Base-by-base conservation (phyloP, 2,888 invertebrate species). In the Epiblema foenella region DNA sequence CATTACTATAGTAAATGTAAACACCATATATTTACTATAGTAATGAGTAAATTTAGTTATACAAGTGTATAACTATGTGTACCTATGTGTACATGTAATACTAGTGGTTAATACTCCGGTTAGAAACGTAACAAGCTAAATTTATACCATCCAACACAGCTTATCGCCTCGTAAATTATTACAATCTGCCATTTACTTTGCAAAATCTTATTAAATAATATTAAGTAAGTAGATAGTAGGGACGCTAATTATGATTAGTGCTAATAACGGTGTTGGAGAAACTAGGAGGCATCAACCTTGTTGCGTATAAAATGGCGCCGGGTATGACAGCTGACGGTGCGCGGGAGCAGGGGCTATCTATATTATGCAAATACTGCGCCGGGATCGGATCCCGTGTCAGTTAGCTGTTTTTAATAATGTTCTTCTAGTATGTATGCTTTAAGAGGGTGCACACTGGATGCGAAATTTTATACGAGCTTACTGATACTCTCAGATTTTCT, bases 261-360 rank as follows among this genome's bases (percentile, higher is more conserved):
- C 75, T 80, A 80, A 80, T 83, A 83, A 82, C 79, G 79, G 79
- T 70, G 76, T 74, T 67, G 74, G 74, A 73, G 75, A 79, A 82
- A 81, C 80, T 77, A 75, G 81, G 60, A 76, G 68, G 72, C 75
- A 79, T 80, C 80, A 80, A 79, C 78, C 78, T 79, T 76, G 76
- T 77, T 77, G 70, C 69, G 78, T 81, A 84, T 84, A 84, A 77
- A 79, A 81, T 74, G 77, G 81, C 79, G 78, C 77, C 81, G 76
- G 72, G 77, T 76, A 76, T 79, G 80, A 81, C 81, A 76, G 77
- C 76, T 78, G 74, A 72, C 60, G 72, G 56, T 64, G 63, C 69
- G 70, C 65, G n/a, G 66, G 56, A 49, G 67, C 69, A 70, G 57
- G 57, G 68, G 63, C 74, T 80, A 81, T 81, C 81, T 77, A 69